Evolutionary conservation across 2,797 vertebrate genomes (phyloP), one percentile per base, ranked within the genome.

Genomic region (Hypotaenidia philippensis): DNA sequence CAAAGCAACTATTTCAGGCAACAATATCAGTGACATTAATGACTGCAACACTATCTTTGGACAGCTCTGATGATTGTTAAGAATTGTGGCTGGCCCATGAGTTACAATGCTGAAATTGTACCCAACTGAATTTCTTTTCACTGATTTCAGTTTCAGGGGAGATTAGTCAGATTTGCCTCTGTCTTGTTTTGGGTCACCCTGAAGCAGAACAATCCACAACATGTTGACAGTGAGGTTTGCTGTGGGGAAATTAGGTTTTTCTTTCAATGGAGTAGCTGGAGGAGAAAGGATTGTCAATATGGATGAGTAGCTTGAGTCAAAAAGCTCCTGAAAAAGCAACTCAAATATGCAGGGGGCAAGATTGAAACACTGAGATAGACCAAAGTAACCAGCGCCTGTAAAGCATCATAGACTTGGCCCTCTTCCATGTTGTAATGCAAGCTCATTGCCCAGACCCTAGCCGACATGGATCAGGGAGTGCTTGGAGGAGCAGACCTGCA

Each of bases 31-130:
- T 26, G 75, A 64, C 5, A 10, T 76, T 70, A 77, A 59, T 72
- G 81, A 64, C 61, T 72, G 61, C 45, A 72, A 64, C 23, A 13
- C 47, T 93, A 68, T 66, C 59, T 84, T 86, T 50, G 85, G 55
- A 44, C 41, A 57, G 49, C 53, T 92, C 57, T 65, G 55, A 75
- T 69, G 61, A 45, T 44, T 87, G 78, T 80, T 56, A 84, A 93
- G 85, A 83, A 70, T 23, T 31, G 27, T 72, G 63, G 22, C 29
- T 83, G 64, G 40, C 70, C 59, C 27, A 18, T 36, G 63, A 27
- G 55, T 55, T 57, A 93, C 77, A 96, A 95, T 91, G 50, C 45
- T 89, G 83, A 78, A 82, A 86, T 92, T 92, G 71, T 93, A 92
- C 36, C 29, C 84, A 52, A 81, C 5, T 13, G 50, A 76, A 57